Base-by-base conservation (phyloP, 2,888 invertebrate genomes). In the Coenonympha arcania region DNA sequence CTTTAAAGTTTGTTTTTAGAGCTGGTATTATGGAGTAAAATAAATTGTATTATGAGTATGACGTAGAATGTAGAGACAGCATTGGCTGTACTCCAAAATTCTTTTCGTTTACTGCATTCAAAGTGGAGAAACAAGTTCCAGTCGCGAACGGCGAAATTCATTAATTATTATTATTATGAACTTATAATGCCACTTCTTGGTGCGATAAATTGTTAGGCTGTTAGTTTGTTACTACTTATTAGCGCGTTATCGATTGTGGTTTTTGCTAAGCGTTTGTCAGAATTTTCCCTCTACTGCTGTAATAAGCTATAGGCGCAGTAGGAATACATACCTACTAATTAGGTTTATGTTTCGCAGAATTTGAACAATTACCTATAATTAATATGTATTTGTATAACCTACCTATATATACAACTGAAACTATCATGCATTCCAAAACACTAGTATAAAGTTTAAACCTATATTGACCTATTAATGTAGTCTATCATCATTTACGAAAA, bases 31-130 rank as follows among this genome's bases (percentile, higher is more conserved):
- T 28, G 37, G 41, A 44, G 45, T 48, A 33, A 47, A 50, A 43
- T 43, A 55, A 52, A 55, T 48, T 53, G 41, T 44, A 53, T 50
- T 53, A 45, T 53, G 53, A 53, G n/a, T n/a, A n/a, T n/a, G n/a
- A n/a, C n/a, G n/a, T n/a, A n/a, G n/a, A n/a, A n/a, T 47, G 50
- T 51, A 24, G 19, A 48, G 26, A 28, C 15, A 39, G 41, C 39
- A 28, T 55, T 55, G 55, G 55, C 55, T 20, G n/a, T 15, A 36
- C 33, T 53, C 55, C 55, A 53, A 26, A 40, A 34, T 28, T 19
- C 19, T 42, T 45, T 49, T 42, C 45, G 31, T 39, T 13, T 13
- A 20, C 43, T 37, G 50, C 41, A 53, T 50, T 33, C 4, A 6
- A 36, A 48, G 31, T 33, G 49, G 24, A 22, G 15, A 47, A 43